A percentile compares a stretch with the other conserved stretches of the same genome.
Evolutionary conservation across 2,797 vertebrate genomes (phyloP).

Genomic region (Eospalax fontanierii): DNA sequence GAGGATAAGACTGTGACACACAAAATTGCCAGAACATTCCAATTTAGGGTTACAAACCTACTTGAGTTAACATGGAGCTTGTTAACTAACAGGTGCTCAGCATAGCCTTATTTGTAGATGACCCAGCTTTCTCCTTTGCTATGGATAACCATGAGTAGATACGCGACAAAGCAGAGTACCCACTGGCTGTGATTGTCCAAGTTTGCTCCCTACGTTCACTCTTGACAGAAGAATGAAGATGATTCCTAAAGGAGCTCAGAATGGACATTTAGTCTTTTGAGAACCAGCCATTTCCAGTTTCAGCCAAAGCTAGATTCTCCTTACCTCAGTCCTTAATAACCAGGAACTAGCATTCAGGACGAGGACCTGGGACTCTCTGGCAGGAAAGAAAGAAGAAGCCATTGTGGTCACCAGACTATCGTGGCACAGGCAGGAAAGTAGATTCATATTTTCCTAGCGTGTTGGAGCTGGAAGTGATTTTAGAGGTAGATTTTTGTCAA

Average conservation of each 20-base stretch:
- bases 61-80: not conserved
- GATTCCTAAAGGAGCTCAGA: not conserved
- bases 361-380: not conserved
- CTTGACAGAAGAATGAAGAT: conserved; percentile 17
- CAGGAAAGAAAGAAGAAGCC: not conserved
- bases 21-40: not conserved
- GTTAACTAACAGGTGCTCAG: not conserved
- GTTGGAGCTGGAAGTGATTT: not conserved
- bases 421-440: not conserved
- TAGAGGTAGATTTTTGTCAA: not conserved
- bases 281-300: not conserved
- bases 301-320: not conserved
- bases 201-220: not conserved
- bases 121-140: not conserved
- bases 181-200: not conserved
- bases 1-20: not conserved
- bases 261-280: not conserved
- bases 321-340: not conserved
- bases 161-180: not conserved
- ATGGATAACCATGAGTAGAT: not conserved
- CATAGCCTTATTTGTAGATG: conserved; percentile 39
- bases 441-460: not conserved
- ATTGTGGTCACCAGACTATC: not conserved
- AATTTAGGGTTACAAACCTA: not conserved
- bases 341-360: not conserved